Base-by-base conservation (phyloP, 2,113 vertebrate genomes). In the Labeo rohita region DNA sequence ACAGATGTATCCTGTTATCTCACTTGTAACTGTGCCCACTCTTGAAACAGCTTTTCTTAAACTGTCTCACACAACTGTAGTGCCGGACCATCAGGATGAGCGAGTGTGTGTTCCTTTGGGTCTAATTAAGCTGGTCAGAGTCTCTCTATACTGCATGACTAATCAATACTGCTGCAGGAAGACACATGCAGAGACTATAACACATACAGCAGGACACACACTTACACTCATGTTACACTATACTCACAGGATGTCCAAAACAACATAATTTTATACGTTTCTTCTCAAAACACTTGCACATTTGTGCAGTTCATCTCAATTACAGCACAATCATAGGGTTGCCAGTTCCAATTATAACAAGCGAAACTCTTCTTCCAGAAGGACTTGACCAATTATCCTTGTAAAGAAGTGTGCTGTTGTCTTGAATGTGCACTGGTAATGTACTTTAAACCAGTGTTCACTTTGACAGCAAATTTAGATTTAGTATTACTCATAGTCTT, bases 91-190 rank as follows among this genome's bases (percentile, higher is more conserved):
- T 65, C 43, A 73, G 34, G 54, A 45, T 36, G 73, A 75, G 52
- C 84, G 76, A 66, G 73, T 59, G 54, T 66, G 82, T 72, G 59
- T 61, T 79, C 77, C 21, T 87, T 23, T 43, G 86, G 85, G 81
- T 89, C 84, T 87, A 88, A 84, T 84, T 83, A 87, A 87, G 52
- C 83, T 84, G 72, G 45, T 87, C 83, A 63, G 74, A 18, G 28
- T 82, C 79, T 88, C 86, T 87, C 15, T 3, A 9, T 59, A 43
- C 61, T 74, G 73, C 74, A 85, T 68, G 59, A 75, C 66, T 80
- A 83, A 90, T 86, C 89, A 88, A 88, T 88, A 86, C 34, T 54
- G 76, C 70, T 59, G 49, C 76, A 84, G 80, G 78, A 43, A 80
- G 49, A 52, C 77, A 59, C 47, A 56, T 61, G 76, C 18, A 70